Base-by-base conservation (phyloP, 2,797 vertebrate genomes). In the Malurus splendens region DNA sequence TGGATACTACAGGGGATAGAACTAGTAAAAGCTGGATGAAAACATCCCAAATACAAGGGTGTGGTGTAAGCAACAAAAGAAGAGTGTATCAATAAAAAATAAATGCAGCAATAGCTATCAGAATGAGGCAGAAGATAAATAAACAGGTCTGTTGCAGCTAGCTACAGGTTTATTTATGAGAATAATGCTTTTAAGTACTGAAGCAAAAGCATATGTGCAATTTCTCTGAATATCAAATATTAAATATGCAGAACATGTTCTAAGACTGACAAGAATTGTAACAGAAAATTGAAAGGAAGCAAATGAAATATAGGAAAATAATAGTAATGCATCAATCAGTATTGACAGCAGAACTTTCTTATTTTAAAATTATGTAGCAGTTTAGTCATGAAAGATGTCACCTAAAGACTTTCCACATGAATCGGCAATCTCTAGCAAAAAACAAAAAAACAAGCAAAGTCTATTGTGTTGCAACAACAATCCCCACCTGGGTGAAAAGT, bases 291-390 rank as follows among this genome's bases (percentile, higher is more conserved):
- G 47, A 79, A 76, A 72, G 33, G 15, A 38, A 86, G 14, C 5
- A 88, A 90, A 68, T 59, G 15, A 87, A 82, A 82, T 57, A 80
- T 9, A 82, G 32, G 47, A 77, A 90, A 88, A 82, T 73, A 89
- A 48, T 30, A 77, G 23, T 76, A 92, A 89, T 76, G 16, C 16
- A 75, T 75, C 57, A 12, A 89, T 86, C 48, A 52, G 66, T 68
- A 88, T 82, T 92, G 85, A 59, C 12, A 56, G 44, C 23, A 88
- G 80, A 88, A 77, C 32, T 47, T 86, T 20, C 56, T 60, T 73
- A 32, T 48, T 48, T 67, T 61, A 64, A 82, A 85, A 82, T 18
- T 47, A 50, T 61, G 28, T 32, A 59, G 25, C 22, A 44, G 8
- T 65, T 88, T 54, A 90, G 42, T 72, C 41, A 79, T 33, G 25